These are phyloP conservation scores for Heliopora coerulea DNA, from an alignment of 92 coral and sea anemone genomes.

Conservation along the genomic window DNA sequence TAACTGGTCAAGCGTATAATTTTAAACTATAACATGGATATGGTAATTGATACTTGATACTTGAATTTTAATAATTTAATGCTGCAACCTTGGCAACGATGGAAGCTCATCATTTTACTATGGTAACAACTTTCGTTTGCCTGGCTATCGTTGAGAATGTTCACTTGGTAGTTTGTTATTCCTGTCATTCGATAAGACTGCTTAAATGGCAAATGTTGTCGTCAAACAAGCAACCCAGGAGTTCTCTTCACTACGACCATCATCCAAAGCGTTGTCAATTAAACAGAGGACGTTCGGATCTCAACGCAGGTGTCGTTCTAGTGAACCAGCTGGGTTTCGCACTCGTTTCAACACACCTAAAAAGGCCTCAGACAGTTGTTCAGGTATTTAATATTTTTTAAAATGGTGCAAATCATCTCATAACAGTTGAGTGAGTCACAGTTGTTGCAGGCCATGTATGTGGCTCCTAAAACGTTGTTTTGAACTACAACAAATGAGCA, in stretches of 20 bases:
- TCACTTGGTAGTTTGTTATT: background rate
- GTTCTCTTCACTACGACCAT: slow-evolving; percentile 13
- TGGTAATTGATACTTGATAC: background rate
- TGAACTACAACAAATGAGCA: too few relatives aligned
- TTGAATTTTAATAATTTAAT: background rate
- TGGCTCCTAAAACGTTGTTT: too few relatives aligned
- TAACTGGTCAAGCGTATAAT: too few relatives aligned
- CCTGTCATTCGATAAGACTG: too few relatives aligned
- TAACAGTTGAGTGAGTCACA: background rate
- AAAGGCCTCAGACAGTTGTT: background rate
- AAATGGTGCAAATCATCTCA: background rate
- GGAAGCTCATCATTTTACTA: background rate
- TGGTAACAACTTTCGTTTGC: slow-evolving; percentile 16
- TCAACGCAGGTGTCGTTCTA: slow-evolving; percentile 20
- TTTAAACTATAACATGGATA: too few relatives aligned
- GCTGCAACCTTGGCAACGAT: slow-evolving; percentile 17
- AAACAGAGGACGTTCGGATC: slow-evolving; percentile 1
- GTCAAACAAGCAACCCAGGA: background rate
- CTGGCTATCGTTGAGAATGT: slow-evolving; percentile 1
- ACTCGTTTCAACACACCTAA: slow-evolving; percentile 18
- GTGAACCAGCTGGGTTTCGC: slow-evolving; percentile 10
- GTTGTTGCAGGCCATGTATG: too few relatives aligned
- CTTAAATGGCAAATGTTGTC: slow-evolving; percentile 20
- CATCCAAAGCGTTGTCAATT: slow-evolving; percentile 7
- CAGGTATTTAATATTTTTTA: too few relatives aligned